Conservation (phyloP, 2,888 invertebrate species). For the Acleris holmiana region DNA sequence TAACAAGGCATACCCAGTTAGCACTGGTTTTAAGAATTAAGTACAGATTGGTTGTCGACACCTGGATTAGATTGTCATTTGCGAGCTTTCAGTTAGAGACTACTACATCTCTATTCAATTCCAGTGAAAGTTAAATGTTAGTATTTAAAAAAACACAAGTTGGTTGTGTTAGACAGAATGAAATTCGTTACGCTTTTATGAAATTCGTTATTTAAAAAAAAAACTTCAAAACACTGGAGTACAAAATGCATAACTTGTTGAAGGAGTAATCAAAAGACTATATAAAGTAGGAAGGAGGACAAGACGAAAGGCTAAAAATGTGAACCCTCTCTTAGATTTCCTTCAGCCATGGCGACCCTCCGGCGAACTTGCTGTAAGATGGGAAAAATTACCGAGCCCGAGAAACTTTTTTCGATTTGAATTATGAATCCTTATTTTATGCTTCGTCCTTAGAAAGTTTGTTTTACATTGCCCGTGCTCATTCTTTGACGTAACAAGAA, state of each 20-base stretch:
- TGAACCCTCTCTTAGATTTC: constrained; percentile 81
- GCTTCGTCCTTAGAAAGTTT: constrained; percentile 74
- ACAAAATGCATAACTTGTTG: constrained; percentile 84
- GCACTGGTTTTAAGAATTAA: constrained; percentile 69
- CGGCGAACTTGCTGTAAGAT: constrained; percentile 78
- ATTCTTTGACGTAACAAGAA: constrained; percentile 67
- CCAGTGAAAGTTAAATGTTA: too few relatives aligned
- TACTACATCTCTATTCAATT: too few relatives aligned
- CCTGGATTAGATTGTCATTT: not conserved
- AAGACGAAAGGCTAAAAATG: constrained; percentile 83
- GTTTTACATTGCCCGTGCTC: constrained; percentile 70
- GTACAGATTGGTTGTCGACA: constrained; percentile 26
- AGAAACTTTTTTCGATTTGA: constrained; percentile 83
- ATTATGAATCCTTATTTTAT: constrained; percentile 84
- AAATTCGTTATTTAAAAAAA: constrained; percentile 53
- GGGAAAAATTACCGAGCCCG: constrained; percentile 81
- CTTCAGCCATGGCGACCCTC: constrained; percentile 75
- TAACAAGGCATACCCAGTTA: constrained; percentile 72
- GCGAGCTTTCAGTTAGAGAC: too few relatives aligned
- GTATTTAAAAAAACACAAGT: too few relatives aligned
- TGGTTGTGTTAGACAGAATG: too few relatives aligned
- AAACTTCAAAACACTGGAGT: constrained; percentile 54
- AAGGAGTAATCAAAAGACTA: constrained; percentile 84
- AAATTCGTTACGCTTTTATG: not conserved
- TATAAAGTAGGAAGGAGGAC: constrained; percentile 81